A percentile compares a stretch with the other conserved stretches of the same genome.
phyloP scores from a whole-genome alignment of 2,888 invertebrate species.

The Drosophila maculinotata region DNA sequence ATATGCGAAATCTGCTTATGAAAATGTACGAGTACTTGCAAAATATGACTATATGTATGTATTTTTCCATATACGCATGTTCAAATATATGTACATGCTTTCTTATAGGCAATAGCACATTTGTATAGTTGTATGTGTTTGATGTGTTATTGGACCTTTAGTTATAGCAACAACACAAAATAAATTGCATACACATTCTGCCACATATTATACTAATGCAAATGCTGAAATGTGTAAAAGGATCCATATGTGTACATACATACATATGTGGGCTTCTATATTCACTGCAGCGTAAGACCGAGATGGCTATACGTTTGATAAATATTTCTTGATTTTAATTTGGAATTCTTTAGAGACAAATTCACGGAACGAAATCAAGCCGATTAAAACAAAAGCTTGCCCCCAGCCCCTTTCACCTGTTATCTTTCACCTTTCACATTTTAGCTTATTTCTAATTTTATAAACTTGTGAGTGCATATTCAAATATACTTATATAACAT shows the following conservation, averaged over 20 bases:
- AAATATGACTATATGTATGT: background rate
- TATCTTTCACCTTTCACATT: background rate
- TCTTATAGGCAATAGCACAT: background rate
- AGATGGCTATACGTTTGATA: background rate
- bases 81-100: background rate
- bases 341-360: constrained; percentile 18
- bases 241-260: too few relatives aligned
- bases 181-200: constrained; percentile 33
- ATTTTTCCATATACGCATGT: background rate
- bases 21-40: background rate
- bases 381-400: constrained; percentile 8
- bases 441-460: too few relatives aligned
- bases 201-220: constrained; percentile 14
- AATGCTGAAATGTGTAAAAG: constrained; percentile 8
- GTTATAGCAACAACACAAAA: constrained; percentile 28
- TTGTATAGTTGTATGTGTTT: constrained; percentile 1
- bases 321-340: constrained; percentile 39
- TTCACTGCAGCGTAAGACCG: constrained; percentile 1
- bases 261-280: constrained; percentile 1
- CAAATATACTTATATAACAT: too few relatives aligned
- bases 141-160: constrained; percentile 32
- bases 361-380: constrained; percentile 1
- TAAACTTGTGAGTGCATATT: too few relatives aligned
- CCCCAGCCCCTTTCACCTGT: background rate
- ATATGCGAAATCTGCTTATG: background rate